Conservation (phyloP, 1,140 invertebrate species). For the Steinernema khuongi region DNA sequence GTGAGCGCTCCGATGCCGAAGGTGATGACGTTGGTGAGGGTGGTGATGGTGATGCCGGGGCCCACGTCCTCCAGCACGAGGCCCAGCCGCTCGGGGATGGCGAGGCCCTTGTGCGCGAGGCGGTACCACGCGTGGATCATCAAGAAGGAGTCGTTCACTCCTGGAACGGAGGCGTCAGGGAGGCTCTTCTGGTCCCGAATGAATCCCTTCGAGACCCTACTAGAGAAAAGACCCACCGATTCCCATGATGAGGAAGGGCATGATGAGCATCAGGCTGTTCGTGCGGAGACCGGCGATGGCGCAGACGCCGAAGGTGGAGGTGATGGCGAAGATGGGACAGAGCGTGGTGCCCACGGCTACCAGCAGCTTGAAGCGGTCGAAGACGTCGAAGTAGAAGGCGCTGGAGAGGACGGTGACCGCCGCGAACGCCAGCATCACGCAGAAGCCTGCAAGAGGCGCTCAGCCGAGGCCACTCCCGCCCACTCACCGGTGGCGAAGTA, state of each 20-base stretch:
- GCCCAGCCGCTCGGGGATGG: conserved; percentile 37
- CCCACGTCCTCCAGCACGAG: conserved; percentile 71
- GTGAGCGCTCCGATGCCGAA: conserved; percentile 90
- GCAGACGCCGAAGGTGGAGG: conserved; percentile 50
- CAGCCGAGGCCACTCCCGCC: background rate
- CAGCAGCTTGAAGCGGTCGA: conserved; percentile 35
- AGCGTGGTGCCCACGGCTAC: conserved; percentile 40
- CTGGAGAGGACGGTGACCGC: conserved; percentile 32
- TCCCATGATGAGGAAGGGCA: conserved; percentile 53
- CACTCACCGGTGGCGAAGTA: conserved; percentile 44
- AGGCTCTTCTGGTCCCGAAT: conserved; percentile 17
- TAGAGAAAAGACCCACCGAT: conserved; percentile 36
- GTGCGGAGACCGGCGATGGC: conserved; percentile 39
- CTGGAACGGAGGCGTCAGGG: conserved; percentile 27
- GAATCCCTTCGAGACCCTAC: conserved; percentile 19
- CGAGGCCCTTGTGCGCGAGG: conserved; percentile 19
- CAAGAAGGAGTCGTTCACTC: conserved; percentile 55
- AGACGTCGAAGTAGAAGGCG: conserved; percentile 42
- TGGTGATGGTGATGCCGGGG: conserved; percentile 93
- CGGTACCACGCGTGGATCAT: conserved; percentile 53
- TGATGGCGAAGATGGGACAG: conserved; percentile 46
- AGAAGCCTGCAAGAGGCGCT: conserved; percentile 36
- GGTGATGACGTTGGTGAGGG: conserved; percentile 89
- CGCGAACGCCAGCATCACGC: conserved; percentile 43
- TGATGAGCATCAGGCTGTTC: conserved; percentile 54